Evolutionary conservation across 2,797 vertebrate genomes (phyloP).

Genomic region (Notoglanidium macrostoma): DNA sequence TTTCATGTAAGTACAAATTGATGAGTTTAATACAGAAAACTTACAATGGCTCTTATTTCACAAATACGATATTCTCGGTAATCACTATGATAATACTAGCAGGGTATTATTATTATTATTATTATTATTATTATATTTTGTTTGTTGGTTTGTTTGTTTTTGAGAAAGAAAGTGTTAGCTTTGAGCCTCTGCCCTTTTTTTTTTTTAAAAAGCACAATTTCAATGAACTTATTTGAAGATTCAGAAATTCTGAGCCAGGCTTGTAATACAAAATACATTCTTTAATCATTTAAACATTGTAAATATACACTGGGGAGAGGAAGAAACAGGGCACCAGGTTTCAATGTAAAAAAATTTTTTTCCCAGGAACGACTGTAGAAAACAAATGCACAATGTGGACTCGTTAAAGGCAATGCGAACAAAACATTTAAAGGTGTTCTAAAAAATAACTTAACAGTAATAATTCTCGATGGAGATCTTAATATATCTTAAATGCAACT

Average conservation of each 20-base stretch:
- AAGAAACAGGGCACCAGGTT: slow-evolving; percentile 49
- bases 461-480: slow-evolving; percentile 38
- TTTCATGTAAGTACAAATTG: neutral
- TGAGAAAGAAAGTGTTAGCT: neutral
- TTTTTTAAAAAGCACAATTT: neutral
- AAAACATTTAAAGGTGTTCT: slow-evolving; percentile 36
- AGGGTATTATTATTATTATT: neutral
- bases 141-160: neutral
- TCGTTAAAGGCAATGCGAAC: slow-evolving; percentile 9
- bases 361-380: slow-evolving; percentile 44
- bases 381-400: slow-evolving; percentile 33
- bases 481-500: slow-evolving; percentile 40
- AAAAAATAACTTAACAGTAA: slow-evolving; percentile 60
- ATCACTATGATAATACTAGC: neutral
- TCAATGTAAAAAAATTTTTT: slow-evolving; percentile 8
- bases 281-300: slow-evolving; percentile 75
- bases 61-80: neutral
- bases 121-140: too few relatives aligned
- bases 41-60: neutral
- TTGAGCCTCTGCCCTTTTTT: neutral
- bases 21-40: too few relatives aligned
- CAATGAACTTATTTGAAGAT: neutral
- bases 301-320: slow-evolving; percentile 63
- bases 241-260: slow-evolving; percentile 4
- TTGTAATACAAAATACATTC: slow-evolving; percentile 80